phyloP scores from a whole-genome alignment of 2,797 vertebrate genomes.

The Falco berigora region DNA sequence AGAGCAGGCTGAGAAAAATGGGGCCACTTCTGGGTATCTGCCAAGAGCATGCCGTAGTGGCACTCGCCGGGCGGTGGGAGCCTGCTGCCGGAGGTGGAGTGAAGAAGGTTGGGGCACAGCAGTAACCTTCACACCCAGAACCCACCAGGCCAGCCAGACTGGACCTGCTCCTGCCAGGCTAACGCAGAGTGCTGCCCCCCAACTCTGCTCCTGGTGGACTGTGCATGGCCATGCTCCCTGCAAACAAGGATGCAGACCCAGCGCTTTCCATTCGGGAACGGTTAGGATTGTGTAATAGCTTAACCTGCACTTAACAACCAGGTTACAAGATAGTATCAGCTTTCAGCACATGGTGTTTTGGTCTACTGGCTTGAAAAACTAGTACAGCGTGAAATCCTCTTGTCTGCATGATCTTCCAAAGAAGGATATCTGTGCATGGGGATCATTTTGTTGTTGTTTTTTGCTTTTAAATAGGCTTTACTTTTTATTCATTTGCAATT shows the following conservation, averaged over 20 bases:
- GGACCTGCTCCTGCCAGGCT: neutral
- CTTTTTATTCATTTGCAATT: neutral
- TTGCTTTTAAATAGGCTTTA: neutral
- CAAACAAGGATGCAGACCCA: neutral
- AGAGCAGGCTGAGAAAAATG: neutral
- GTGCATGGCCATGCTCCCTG: rapidly evolving
- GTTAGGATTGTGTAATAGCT: neutral
- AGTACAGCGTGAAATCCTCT: neutral
- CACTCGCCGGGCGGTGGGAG: neutral
- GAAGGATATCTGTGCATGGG: neutral
- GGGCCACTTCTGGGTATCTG: rapidly evolving
- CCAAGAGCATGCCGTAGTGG: rapidly evolving
- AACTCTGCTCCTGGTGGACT: neutral
- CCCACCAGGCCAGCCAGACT: neutral
- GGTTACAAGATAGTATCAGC: neutral
- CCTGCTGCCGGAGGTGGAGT: no score
- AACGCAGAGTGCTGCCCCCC: rapidly evolving
- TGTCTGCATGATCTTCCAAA: neutral
- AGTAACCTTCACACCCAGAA: neutral
- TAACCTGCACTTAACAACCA: neutral
- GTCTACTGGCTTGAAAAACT: neutral
- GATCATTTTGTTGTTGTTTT: neutral
- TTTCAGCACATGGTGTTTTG: neutral
- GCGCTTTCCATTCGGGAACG: neutral
- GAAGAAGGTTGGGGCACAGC: neutral